phyloP scores from a whole-genome alignment of 2,888 invertebrate genomes.

The Mythimna lalbum region DNA sequence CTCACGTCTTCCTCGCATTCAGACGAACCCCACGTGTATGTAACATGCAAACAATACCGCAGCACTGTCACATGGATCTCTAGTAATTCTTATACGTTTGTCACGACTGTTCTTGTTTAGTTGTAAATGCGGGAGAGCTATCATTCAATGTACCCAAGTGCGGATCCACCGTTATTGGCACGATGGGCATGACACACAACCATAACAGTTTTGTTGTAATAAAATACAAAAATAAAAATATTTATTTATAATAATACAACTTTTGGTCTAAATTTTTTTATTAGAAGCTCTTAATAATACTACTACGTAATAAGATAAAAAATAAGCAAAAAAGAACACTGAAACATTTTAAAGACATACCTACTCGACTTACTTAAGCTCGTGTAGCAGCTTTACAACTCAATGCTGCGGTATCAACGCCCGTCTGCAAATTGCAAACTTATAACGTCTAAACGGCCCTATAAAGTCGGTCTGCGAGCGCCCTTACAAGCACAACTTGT shows the following conservation, averaged over 20 bases:
- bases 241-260: too few relatives aligned
- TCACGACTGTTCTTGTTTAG: slow-evolving; percentile 6
- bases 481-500: slow-evolving; percentile 26
- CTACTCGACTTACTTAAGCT: neutral
- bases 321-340: too few relatives aligned
- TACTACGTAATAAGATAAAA: too few relatives aligned
- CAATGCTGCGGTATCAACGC: neutral
- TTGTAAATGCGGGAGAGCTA: neutral
- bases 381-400: neutral
- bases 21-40: neutral
- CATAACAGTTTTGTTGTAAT: too few relatives aligned
- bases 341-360: too few relatives aligned
- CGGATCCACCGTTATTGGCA: too few relatives aligned
- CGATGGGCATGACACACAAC: too few relatives aligned
- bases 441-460: neutral
- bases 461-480: slow-evolving; percentile 29
- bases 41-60: slow-evolving; percentile 4
- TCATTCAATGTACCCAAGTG: neutral
- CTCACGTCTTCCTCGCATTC: slow-evolving; percentile 1
- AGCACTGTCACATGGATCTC: neutral
- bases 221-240: too few relatives aligned
- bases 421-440: neutral
- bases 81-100: neutral
- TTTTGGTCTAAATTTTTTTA: too few relatives aligned
- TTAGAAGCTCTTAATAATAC: too few relatives aligned